Evolutionary conservation across 2,113 vertebrate genomes (phyloP), one percentile per base, ranked within the genome.

Genomic region (Pterophyllum scalare): DNA sequence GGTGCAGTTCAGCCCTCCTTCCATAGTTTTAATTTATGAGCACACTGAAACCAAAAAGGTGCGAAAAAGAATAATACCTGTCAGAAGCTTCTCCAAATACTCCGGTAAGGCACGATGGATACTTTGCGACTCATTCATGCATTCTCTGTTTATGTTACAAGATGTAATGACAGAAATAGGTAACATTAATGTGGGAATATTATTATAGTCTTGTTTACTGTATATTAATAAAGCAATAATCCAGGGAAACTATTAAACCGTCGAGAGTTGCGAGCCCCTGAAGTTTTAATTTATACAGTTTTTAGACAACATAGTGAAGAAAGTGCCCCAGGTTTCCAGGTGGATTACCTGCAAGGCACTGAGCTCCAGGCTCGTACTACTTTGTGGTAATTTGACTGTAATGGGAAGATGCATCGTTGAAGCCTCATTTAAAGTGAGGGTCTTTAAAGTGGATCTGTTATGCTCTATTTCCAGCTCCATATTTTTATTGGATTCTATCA

Each of bases 1-100:
- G 8, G 38, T 99, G 77, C 91, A 94, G 80, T 98, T 99, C 72
- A 95, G 89, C 49, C 97, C 98, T 40, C 97, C 97, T 0, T 94
- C 98, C n/a, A 94, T 99, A 59, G 75, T 99, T 81, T 85, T 99
- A 76, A 94, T 99, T 84, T 99, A 99, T 74, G 94, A 95, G 84
- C 89, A 96, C 2, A 87, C 85, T 15, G 77, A 82, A 31, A 92
- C 89, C 40, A 93, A 94, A 1, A 96, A 96, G 85, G 88, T 89
- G 56, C 96, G 97, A 8, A 97, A 96, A 91, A 96, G 98, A 83
- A 90, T 97, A 38, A 99, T 99, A 93, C 98, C 98, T 0, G 83
- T 98, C 65, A 93, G 97, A 49, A 96, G 95, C 43, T 99, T 99
- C 91, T 97, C 96, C 0, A 94, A 82, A 86, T 96, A 95, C 86